A percentile compares a stretch with the other conserved stretches of the same genome.
Conservation (phyloP, 92 coral and sea anemone genomes). For the Actinostola sp. region DNA sequence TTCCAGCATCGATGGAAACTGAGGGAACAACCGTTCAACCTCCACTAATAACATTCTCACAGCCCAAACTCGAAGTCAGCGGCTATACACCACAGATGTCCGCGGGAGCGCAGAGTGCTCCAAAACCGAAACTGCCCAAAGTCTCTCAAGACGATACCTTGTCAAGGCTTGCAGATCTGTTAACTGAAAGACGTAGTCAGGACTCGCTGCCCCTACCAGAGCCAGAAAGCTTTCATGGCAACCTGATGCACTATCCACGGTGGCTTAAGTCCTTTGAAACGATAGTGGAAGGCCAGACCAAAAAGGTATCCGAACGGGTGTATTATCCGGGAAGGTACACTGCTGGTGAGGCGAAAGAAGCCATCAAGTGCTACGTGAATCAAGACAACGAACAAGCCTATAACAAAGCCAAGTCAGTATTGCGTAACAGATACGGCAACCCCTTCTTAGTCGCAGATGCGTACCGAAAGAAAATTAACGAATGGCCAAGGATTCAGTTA, state of each 20-base stretch:
- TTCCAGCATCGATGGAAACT: background rate
- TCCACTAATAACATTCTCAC: too few species aligned
- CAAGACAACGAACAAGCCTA: conserved; percentile 19
- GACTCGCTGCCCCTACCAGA: conserved; percentile 20
- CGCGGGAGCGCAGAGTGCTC: too few species aligned
- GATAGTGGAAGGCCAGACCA: conserved; percentile 4
- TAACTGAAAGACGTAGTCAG: background rate
- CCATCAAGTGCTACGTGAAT: conserved; percentile 18
- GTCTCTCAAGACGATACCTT: background rate
- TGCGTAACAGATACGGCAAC: conserved; percentile 31
- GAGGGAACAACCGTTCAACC: too few species aligned
- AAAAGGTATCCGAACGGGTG: background rate
- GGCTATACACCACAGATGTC: too few species aligned
- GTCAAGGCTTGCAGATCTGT: conserved; percentile 4
- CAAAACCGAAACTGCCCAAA: background rate
- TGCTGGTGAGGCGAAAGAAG: conserved; percentile 34
- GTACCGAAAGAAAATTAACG: conserved; percentile 22
- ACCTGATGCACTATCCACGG: conserved; percentile 8
- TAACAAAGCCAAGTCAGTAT: conserved; percentile 11
- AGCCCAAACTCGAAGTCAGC: too few species aligned
- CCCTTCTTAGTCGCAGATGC: conserved; percentile 38
- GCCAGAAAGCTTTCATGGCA: conserved; percentile 9
- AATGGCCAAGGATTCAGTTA: conserved; percentile 31
- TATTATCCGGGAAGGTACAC: conserved; percentile 28
- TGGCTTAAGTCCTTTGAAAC: conserved; percentile 32